phyloP scores from a whole-genome alignment of 2,113 vertebrate genomes.

The Ranitomeya imitator region DNA sequence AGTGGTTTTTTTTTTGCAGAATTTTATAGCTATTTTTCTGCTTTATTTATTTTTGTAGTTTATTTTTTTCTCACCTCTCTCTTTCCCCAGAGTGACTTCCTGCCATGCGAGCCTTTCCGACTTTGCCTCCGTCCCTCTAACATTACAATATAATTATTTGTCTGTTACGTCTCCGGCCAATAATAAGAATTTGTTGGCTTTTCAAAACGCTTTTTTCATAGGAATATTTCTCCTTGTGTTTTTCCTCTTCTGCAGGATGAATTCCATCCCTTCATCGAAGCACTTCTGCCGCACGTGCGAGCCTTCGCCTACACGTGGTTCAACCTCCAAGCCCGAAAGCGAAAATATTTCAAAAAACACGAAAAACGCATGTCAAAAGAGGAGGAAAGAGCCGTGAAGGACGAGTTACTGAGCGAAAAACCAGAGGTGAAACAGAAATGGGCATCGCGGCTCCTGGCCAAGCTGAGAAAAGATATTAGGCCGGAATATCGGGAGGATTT shows the following conservation, averaged over 20 bases:
- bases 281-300: conserved; percentile 96
- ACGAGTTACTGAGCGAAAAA: conserved; percentile 96
- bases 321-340: conserved; percentile 98
- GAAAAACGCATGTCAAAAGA: conserved; percentile 99
- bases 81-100: background rate
- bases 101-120: background rate
- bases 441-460: conserved; percentile 97
- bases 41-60: conserved; percentile 49
- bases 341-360: conserved; percentile 99
- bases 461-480: conserved; percentile 97
- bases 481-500: conserved; percentile 99
- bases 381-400: conserved; percentile 98
- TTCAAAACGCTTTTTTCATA: background rate
- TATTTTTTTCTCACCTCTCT: conserved; percentile 34
- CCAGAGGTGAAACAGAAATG: conserved; percentile 99
- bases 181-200: background rate
- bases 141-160: conserved; percentile 14
- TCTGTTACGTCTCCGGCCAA: background rate
- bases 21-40: conserved; percentile 55
- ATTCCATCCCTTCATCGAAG: conserved; percentile 99
- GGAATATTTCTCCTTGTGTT: background rate
- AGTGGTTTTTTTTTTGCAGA: conserved; percentile 36
- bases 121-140: background rate
- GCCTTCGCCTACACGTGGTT: conserved; percentile 99
- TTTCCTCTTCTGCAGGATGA: conserved; percentile 82